Evolutionary conservation across 1,140 invertebrate species (phyloP).

Genomic region (Ips nitidus): DNA sequence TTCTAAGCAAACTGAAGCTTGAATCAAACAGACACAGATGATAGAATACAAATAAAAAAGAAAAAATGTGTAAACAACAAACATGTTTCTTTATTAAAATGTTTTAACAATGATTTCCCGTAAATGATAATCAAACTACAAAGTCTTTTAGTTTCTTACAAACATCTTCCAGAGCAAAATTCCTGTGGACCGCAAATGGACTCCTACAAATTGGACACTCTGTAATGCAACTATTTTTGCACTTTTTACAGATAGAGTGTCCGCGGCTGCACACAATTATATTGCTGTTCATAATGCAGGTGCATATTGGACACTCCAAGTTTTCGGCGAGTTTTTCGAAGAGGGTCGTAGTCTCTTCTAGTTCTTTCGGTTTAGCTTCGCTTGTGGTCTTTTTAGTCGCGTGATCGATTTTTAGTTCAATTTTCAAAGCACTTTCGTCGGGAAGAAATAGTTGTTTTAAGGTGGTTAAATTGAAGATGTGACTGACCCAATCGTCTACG

Average conservation of each 20-base stretch:
- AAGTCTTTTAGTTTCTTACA: neutral
- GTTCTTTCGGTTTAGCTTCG: neutral
- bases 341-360: neutral
- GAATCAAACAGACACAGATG: too few relatives aligned
- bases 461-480: neutral
- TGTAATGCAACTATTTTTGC: neutral
- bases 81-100: too few relatives aligned
- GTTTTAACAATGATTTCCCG: too few relatives aligned
- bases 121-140: neutral
- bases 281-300: neutral
- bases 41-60: too few relatives aligned
- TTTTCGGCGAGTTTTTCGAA: neutral
- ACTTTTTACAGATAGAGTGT: slow-evolving; percentile 1
- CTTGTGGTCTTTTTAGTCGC: neutral
- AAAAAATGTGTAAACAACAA: too few relatives aligned
- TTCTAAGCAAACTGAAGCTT: too few relatives aligned
- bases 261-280: neutral
- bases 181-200: neutral
- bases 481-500: neutral
- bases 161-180: neutral
- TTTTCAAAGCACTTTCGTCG: neutral
- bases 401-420: neutral
- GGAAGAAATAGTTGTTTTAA: neutral
- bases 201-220: neutral
- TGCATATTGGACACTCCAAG: slow-evolving; percentile 1